phyloP scores from a whole-genome alignment of 1,140 invertebrate genomes.

The Micrasema longulum region DNA sequence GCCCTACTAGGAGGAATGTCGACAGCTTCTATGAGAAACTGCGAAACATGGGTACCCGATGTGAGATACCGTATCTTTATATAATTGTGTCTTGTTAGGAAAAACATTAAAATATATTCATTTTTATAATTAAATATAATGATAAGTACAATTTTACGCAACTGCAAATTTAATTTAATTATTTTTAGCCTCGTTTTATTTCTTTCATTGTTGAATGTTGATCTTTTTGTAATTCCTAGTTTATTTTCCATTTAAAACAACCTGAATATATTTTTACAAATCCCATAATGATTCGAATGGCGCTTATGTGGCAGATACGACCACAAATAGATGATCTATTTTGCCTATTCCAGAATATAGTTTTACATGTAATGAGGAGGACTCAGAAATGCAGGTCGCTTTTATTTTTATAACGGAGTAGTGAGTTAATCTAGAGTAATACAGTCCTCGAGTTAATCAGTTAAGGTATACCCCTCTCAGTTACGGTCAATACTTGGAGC shows the following conservation, averaged over 20 bases:
- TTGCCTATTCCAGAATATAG: slow-evolving; percentile 29
- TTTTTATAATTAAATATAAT: slow-evolving; percentile 18
- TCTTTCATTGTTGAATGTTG: too few species aligned
- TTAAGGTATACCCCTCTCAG: slow-evolving; percentile 8
- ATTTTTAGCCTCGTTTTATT: too few species aligned
- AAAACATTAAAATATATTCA: slow-evolving; percentile 27
- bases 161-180: not conserved
- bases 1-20: not conserved
- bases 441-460: not conserved
- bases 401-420: slow-evolving; percentile 40
- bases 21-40: slow-evolving; percentile 12
- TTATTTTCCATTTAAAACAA: too few species aligned
- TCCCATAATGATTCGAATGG: too few species aligned
- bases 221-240: too few species aligned
- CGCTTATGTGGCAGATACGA: too few species aligned
- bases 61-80: slow-evolving; percentile 18
- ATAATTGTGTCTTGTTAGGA: slow-evolving; percentile 30
- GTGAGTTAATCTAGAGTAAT: slow-evolving; percentile 15
- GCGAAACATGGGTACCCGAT: not conserved
- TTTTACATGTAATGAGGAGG: slow-evolving; percentile 13
- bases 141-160: slow-evolving; percentile 20
- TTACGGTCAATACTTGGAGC: slow-evolving; percentile 16
- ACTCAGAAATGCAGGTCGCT: slow-evolving; percentile 44
- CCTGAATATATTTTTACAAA: too few species aligned
- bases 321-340: slow-evolving; percentile 19